Evolutionary conservation across 35 echinoderm and acorn worm species (phyloP), one percentile per base, ranked within the genome.

Genomic region (Antedon bifida): DNA sequence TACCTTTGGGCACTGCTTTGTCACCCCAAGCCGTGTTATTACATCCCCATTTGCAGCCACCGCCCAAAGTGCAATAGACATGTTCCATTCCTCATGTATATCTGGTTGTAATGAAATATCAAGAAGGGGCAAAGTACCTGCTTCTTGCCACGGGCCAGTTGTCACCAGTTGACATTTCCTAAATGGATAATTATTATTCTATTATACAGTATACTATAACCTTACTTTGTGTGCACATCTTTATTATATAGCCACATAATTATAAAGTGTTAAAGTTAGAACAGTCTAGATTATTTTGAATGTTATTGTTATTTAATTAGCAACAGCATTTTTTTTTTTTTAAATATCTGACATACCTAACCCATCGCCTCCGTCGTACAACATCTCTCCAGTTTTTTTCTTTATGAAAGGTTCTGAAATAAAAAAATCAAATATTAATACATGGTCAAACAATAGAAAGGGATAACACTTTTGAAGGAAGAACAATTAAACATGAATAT

Each of bases 321-420:
- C n/a, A n/a, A n/a, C n/a, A n/a, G n/a, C n/a, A 42, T 42, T 14
- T 14, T 14, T 42, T 7, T 7, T 7, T 42, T 7, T 42, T 42
- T 14, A 42, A 42, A 42, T 7, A 7, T 42, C 4, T 3, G 19
- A 38, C 78, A 81, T 81, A 96, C 93, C 93, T 96, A 86, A 91
- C 79, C 89, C 89, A 91, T 86, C 93, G 33, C 78, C 93, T 82
- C 33, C 93, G 85, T 77, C 93, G 56, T 2, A 91, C 93, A 84
- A 91, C 91, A 51, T 96, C 93, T 39, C 89, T 96, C 93, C 93
- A 96, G 86, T 86, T 73, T 36, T 91, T 96, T 74, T 96, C 93
- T 39, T 96, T 96, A 76, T 96, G 93, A 74, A 88, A 96, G n/a
- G 82, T 88, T 75, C 87, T 89, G 55, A 75, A 78, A 36, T 19